These are phyloP conservation scores for Drosophila maculinotata DNA, from an alignment of 2,888 invertebrate species.

Conservation along the genomic window DNA sequence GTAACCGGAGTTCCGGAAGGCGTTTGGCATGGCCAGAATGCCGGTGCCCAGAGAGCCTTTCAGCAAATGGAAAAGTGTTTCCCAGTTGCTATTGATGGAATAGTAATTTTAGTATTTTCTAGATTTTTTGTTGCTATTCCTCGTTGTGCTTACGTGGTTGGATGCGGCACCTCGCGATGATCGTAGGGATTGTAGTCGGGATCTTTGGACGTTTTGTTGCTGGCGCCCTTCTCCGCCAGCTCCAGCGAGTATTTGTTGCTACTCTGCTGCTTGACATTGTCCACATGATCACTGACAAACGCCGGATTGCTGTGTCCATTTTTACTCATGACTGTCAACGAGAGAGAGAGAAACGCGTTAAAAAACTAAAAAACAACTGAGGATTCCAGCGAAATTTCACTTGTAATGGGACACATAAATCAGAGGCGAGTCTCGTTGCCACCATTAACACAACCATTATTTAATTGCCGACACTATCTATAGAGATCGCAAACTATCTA, in stretches of 20 bases:
- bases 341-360: conserved; percentile 3
- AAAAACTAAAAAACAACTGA: background rate
- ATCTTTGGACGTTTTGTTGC: conserved; percentile 69
- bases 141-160: conserved; percentile 88
- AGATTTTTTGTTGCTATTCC: too few relatives aligned
- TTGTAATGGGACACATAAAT: conserved; percentile 30
- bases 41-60: conserved; percentile 98
- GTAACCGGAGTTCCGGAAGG: conserved; percentile 88
- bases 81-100: conserved; percentile 88
- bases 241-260: conserved; percentile 80
- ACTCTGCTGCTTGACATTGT: conserved; percentile 65
- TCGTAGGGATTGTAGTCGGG: conserved; percentile 89
- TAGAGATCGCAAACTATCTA: conserved; percentile 35
- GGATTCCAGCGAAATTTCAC: conserved; percentile 33
- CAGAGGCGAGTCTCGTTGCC: conserved; percentile 22
- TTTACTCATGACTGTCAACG: conserved; percentile 78
- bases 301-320: conserved; percentile 84
- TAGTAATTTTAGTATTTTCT: background rate
- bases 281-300: conserved; percentile 82
- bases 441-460: conserved; percentile 44
- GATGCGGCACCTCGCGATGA: conserved; percentile 88
- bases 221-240: conserved; percentile 82
- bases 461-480: conserved; percentile 70
- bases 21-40: conserved; percentile 93
- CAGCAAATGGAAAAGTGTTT: conserved; percentile 94